phyloP scores from a whole-genome alignment of 2,888 invertebrate species.

The Itoplectis maculator region DNA sequence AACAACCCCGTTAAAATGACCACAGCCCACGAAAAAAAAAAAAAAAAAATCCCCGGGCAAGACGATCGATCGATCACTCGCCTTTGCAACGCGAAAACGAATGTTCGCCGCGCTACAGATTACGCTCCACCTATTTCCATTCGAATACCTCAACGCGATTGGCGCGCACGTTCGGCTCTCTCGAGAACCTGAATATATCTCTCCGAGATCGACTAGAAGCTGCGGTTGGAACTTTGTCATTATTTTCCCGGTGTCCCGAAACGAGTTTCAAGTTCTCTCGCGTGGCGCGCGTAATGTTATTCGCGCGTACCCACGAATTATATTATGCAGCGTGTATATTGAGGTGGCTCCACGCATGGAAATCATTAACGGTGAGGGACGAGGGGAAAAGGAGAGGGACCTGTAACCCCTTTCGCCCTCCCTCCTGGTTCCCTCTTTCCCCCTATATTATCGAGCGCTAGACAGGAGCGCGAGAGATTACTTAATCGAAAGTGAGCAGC shows the following conservation, averaged over 20 bases:
- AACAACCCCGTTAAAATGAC: not conserved
- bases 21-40: constrained; percentile 4
- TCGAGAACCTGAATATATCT: not conserved
- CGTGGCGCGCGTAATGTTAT: constrained; percentile 1
- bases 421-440: too few relatives aligned
- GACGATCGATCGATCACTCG: constrained; percentile 9
- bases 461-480: constrained; percentile 71
- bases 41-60: too few relatives aligned
- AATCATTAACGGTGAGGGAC: constrained; percentile 33
- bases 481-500: constrained; percentile 80
- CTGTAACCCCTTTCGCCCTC: too few relatives aligned
- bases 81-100: not conserved
- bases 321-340: constrained; percentile 41
- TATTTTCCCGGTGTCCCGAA: constrained; percentile 35
- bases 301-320: constrained; percentile 1
- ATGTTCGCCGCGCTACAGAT: not conserved
- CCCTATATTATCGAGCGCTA: constrained; percentile 71
- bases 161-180: not conserved
- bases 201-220: constrained; percentile 29
- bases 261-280: constrained; percentile 57
- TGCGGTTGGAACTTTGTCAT: constrained; percentile 38
- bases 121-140: not conserved
- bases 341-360: constrained; percentile 49
- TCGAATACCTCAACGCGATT: constrained; percentile 18
- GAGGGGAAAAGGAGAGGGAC: too few relatives aligned